Evolutionary conservation across 64 coral and sea anemone species (phyloP).

Genomic region (Pachyseris speciosa): DNA sequence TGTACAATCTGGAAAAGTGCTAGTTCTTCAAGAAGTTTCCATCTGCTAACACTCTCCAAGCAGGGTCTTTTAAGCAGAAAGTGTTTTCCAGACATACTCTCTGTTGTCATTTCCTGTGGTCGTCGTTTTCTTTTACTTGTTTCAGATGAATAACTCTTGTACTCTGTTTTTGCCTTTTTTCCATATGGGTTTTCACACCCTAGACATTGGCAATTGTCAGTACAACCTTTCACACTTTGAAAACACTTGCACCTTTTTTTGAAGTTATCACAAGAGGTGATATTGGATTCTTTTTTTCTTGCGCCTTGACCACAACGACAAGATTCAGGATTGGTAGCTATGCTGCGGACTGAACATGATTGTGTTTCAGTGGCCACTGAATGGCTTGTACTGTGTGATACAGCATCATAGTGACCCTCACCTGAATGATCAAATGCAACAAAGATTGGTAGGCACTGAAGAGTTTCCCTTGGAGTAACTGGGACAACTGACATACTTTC

Average conservation of each 20-base stretch:
- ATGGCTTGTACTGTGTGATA: neutral
- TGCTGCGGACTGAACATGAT: neutral
- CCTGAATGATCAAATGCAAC: constrained; percentile 74
- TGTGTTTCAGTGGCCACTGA: neutral
- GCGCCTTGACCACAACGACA: constrained; percentile 37
- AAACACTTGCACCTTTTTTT: constrained; percentile 24
- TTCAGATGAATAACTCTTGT: neutral
- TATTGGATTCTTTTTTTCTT: constrained; percentile 13
- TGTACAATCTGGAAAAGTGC: constrained; percentile 11
- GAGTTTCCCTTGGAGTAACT: constrained; percentile 43
- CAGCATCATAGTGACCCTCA: constrained; percentile 76
- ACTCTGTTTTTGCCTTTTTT: neutral
- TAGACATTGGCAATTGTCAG: constrained; percentile 18
- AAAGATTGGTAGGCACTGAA: constrained; percentile 31
- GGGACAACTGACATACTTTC: constrained; percentile 69
- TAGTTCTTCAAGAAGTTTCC: constrained; percentile 25
- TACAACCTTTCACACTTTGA: constrained; percentile 5
- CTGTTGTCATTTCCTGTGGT: neutral
- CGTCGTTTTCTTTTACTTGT: neutral
- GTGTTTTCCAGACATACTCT: constrained; percentile 21
- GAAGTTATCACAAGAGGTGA: constrained; percentile 22
- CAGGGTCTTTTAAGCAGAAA: neutral
- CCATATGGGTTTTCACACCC: constrained; percentile 45
- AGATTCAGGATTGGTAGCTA: neutral
- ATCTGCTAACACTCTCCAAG: neutral